Conservation (phyloP, 1,140 invertebrate species). For the Drosophila busckii region DNA sequence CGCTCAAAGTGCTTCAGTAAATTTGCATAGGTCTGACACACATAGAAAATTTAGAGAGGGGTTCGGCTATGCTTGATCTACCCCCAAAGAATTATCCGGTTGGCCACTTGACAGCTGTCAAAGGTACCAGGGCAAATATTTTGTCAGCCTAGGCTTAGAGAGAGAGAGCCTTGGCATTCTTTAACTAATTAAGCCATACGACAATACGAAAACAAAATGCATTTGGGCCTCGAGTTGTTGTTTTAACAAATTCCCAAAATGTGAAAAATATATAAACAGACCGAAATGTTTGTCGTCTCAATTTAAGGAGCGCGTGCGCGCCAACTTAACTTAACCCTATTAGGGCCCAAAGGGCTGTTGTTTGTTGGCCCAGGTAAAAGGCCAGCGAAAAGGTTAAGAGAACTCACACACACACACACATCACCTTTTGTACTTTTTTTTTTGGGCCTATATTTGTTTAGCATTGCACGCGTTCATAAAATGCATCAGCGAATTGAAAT, state of each 20-base stretch:
- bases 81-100: constrained; percentile 54
- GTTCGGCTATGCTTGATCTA: too few species aligned
- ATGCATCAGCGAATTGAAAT: constrained; percentile 66
- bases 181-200: constrained; percentile 62
- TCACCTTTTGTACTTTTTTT: too few species aligned
- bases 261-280: neutral
- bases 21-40: constrained; percentile 51
- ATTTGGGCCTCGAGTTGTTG: constrained; percentile 56
- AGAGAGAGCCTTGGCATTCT: constrained; percentile 5
- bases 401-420: too few species aligned
- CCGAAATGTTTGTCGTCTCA: constrained; percentile 42
- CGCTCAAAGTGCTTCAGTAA: constrained; percentile 51
- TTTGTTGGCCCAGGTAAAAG: constrained; percentile 19
- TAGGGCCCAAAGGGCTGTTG: constrained; percentile 11
- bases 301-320: constrained; percentile 60
- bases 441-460: constrained; percentile 57
- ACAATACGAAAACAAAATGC: constrained; percentile 29
- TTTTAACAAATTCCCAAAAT: constrained; percentile 64
- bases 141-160: constrained; percentile 39
- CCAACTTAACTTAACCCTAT: constrained; percentile 59
- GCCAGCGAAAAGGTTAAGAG: constrained; percentile 61
- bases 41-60: neutral
- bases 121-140: constrained; percentile 68
- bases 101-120: constrained; percentile 73
- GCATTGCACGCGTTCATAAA: constrained; percentile 71